Percentiles rank a stretch among this genome's conserved stretches.
Conservation (phyloP, 2,797 vertebrate species). For the Urosaurus nigricauda region DNA sequence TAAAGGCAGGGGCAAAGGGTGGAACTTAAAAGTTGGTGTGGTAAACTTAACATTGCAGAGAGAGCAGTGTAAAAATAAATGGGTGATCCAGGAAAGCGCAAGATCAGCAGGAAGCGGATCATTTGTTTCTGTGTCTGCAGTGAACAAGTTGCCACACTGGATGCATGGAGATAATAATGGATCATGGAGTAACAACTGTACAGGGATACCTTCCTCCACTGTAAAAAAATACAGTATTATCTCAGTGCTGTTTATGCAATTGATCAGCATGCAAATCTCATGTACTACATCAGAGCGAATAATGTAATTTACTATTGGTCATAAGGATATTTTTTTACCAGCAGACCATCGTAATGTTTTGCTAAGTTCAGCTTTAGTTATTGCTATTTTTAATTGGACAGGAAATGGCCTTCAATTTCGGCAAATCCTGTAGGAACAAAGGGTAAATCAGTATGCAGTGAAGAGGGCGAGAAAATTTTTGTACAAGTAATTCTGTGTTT, state of each 20-base stretch:
- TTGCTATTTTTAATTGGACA: not conserved
- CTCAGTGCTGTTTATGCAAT: too few species aligned
- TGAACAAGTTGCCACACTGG: not conserved
- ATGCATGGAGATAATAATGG: not conserved
- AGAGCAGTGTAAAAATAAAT: not conserved
- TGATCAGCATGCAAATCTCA: too few species aligned
- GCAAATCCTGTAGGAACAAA: not conserved
- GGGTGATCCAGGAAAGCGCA: not conserved
- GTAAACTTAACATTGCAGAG: not conserved
- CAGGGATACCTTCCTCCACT: not conserved
- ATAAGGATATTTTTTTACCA: not conserved
- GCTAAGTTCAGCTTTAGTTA: not conserved
- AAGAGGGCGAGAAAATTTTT: not conserved
- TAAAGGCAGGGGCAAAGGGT: not conserved
- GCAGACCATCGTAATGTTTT: not conserved
- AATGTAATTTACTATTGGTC: too few species aligned
- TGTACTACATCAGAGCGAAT: not conserved
- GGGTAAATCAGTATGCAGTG: rapidly evolving
- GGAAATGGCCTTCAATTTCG: not conserved
- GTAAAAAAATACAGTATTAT: not conserved
- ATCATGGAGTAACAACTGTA: not conserved
- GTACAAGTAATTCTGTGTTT: constrained; percentile 52
- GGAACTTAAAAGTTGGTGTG: not conserved
- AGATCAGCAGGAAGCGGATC: not conserved
- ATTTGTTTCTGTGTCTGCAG: not conserved